Evolutionary conservation across 2,797 vertebrate species (phyloP), one percentile per base, ranked within the genome.

Genomic region (Jordanella pulchra): DNA sequence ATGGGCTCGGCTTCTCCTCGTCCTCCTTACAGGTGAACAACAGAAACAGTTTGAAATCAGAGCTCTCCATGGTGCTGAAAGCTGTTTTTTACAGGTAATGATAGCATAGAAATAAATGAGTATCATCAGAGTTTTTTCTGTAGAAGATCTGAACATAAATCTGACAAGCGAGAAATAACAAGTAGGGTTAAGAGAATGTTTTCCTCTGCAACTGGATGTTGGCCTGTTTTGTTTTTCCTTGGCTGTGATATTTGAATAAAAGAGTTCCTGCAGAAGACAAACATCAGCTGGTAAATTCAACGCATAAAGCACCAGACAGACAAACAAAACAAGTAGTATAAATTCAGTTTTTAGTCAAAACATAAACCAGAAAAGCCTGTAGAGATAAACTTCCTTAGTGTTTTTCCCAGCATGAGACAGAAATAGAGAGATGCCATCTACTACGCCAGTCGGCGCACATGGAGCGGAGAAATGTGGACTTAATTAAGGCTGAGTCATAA

Each of bases 1-100:
- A 96, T 27, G 95, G 86, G 84, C 96, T 96, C 69, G 94, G 82
- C 89, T 97, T 98, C 87, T 96, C 96, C 78, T 94, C 93, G 86
- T 96, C 92, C 82, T 97, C 92, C 89, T 94, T 60, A 13, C 15
- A 56, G 58, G 15, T 7, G 13, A 63, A 66, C 27, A 3, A 67
- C 23, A 81, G n/a, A 68, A 21, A 65, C 65, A 65, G 28, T n/a
- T 45, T 39, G 50, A 70, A 69, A 72, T 78, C 83, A 81, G 89
- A 80, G 86, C 89, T 92, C 83, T 92, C 89, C 89, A 58, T 84
- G 91, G 89, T 91, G 80, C 92, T 93, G 88, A 93, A 89, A 69
- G 25, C 73, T 0, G n/a, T 27, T 70, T 72, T 65, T 53, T 50
- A 77, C 85, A 89, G 86, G 89, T 89, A 77, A 28, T 6, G 6